A percentile compares a stretch with the other conserved stretches of the same genome.
Conservation (phyloP, 2,797 vertebrate genomes). For the Galagoides demidoff region DNA sequence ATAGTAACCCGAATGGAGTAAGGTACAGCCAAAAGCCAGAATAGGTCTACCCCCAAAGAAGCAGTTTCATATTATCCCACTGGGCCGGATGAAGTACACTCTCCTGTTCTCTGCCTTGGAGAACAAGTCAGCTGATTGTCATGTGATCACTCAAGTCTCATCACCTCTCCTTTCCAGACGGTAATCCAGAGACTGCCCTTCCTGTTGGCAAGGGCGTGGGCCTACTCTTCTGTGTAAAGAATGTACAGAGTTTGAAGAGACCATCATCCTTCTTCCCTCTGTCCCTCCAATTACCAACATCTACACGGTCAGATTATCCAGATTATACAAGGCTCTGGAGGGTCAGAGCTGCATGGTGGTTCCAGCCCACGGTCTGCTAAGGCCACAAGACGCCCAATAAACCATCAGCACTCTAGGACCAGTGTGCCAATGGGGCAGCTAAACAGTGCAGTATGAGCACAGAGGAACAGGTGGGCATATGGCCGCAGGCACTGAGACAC, state of each 20-base stretch:
- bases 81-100: not conserved
- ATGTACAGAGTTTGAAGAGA: not conserved
- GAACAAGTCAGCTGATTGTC: not conserved
- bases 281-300: not conserved
- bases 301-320: not conserved
- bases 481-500: fast-evolving
- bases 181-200: not conserved
- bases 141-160: fast-evolving
- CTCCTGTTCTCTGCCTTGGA: not conserved
- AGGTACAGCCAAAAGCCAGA: not conserved
- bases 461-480: too few relatives aligned
- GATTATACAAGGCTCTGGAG: not conserved
- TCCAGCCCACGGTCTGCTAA: fast-evolving
- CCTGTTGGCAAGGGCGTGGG: not conserved
- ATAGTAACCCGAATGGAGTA: not conserved
- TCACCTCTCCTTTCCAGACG: not conserved
- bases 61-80: not conserved
- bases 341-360: not conserved
- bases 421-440: too few relatives aligned
- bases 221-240: not conserved
- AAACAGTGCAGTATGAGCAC: not conserved
- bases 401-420: fast-evolving
- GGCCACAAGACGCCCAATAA: not conserved
- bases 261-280: not conserved
- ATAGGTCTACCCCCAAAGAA: not conserved